These are phyloP conservation scores for Molanna angustata DNA, from an alignment of 2,888 invertebrate genomes.

Conservation along the genomic window DNA sequence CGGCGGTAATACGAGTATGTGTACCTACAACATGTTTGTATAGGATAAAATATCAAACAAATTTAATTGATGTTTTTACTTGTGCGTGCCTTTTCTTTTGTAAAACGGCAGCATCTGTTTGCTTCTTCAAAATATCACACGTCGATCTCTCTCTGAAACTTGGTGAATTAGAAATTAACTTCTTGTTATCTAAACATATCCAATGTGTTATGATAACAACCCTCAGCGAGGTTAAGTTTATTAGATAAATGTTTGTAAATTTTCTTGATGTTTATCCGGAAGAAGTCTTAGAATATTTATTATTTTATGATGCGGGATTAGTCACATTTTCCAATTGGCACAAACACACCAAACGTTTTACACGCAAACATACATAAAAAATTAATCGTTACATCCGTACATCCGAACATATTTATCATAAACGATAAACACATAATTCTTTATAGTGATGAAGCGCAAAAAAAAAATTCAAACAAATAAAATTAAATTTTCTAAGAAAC, in stretches of 20 bases:
- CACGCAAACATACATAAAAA: no score
- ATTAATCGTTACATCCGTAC: no score
- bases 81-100: not conserved
- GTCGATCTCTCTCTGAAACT: no score
- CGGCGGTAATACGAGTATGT: no score
- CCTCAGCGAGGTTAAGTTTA: slow-evolving; percentile 16
- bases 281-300: slow-evolving; percentile 10
- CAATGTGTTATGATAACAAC: slow-evolving; percentile 22
- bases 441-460: no score
- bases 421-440: no score
- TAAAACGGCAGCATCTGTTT: not conserved
- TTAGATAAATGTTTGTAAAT: slow-evolving; percentile 20
- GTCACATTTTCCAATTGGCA: no score
- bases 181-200: slow-evolving; percentile 25
- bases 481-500: no score
- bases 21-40: not conserved
- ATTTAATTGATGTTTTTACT: not conserved
- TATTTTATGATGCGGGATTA: no score
- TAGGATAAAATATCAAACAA: not conserved
- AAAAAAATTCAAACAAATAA: no score
- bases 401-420: no score
- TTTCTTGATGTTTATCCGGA: slow-evolving; percentile 6
- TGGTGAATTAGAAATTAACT: slow-evolving; percentile 17
- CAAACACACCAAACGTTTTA: no score
- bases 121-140: not conserved